phyloP scores from a whole-genome alignment of 23 tunicate species.

The Botrylloides violaceus region DNA sequence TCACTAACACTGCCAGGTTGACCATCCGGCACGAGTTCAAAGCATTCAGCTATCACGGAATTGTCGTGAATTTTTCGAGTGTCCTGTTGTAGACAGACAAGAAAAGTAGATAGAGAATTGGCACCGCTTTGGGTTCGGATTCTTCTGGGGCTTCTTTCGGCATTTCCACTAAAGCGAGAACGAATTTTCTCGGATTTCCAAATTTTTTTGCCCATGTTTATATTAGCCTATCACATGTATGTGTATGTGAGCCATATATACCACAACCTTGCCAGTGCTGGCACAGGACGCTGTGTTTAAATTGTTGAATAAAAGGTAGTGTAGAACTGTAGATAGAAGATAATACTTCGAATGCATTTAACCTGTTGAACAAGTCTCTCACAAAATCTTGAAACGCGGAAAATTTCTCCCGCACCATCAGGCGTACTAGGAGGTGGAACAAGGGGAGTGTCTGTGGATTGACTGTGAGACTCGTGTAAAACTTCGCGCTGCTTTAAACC shows the following conservation, averaged over 20 bases:
- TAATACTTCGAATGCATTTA: not conserved
- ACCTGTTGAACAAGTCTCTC: constrained; percentile 80
- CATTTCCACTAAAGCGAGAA: too few relatives aligned
- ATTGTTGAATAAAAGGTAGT: not conserved
- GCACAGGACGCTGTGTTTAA: too few relatives aligned
- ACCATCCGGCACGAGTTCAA: constrained; percentile 34
- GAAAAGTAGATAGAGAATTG: not conserved
- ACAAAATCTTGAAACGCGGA: constrained; percentile 56
- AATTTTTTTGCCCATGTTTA: too few relatives aligned
- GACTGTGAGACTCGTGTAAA: constrained; percentile 79
- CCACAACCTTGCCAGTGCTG: too few relatives aligned
- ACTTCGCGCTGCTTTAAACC: constrained; percentile 53
- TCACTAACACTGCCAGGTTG: not conserved
- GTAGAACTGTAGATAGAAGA: not conserved
- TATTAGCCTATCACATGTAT: too few relatives aligned
- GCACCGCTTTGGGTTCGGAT: not conserved
- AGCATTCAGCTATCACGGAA: constrained; percentile 75
- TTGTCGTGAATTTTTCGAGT: constrained; percentile 48
- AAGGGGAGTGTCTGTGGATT: constrained; percentile 68
- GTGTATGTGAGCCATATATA: too few relatives aligned
- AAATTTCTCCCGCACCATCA: constrained; percentile 41
- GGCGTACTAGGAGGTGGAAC: constrained; percentile 41
- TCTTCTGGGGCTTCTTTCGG: too few relatives aligned
- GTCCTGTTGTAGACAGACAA: constrained; percentile 18
- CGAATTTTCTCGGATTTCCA: too few relatives aligned